These are phyloP conservation scores for Coracopsis vasa DNA, from an alignment of 2,113 vertebrate genomes.

Conservation along the genomic window DNA sequence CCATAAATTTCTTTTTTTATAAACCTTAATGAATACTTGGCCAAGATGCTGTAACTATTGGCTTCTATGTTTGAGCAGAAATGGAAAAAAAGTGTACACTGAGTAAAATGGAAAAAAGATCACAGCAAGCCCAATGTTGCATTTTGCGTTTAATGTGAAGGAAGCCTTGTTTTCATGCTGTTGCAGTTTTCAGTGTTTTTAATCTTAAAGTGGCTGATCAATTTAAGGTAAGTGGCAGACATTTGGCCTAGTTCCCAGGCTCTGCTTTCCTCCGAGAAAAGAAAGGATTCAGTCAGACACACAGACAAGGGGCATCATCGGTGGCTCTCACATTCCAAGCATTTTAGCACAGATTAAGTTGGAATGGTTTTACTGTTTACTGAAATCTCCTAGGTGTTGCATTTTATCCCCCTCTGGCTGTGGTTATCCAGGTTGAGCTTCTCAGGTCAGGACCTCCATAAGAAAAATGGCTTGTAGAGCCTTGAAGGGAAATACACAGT, in stretches of 20 bases:
- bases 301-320: conserved; percentile 76
- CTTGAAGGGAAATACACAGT: conserved; percentile 41
- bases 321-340: conserved; percentile 79
- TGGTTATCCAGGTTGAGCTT: conserved; percentile 71
- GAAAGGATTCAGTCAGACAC: conserved; percentile 79
- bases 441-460: conserved; percentile 70
- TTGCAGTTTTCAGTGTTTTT: conserved; percentile 73
- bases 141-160: conserved; percentile 75
- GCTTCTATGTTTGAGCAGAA: conserved; percentile 70
- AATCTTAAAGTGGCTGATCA: conserved; percentile 78
- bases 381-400: conserved; percentile 80
- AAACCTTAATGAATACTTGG: conserved; percentile 78
- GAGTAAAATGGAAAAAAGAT: conserved; percentile 76
- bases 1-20: conserved; percentile 77
- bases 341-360: conserved; percentile 81
- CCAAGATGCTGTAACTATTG: conserved; percentile 75
- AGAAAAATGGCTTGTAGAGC: conserved; percentile 48
- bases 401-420: conserved; percentile 68
- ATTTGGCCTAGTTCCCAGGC: conserved; percentile 79
- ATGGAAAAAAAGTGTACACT: conserved; percentile 60
- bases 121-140: conserved; percentile 69
- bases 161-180: conserved; percentile 73
- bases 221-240: conserved; percentile 81
- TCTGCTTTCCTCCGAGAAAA: conserved; percentile 73
- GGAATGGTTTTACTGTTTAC: conserved; percentile 80